Conservation (phyloP, 2,888 invertebrate genomes). For the Ochropacha duplaris region DNA sequence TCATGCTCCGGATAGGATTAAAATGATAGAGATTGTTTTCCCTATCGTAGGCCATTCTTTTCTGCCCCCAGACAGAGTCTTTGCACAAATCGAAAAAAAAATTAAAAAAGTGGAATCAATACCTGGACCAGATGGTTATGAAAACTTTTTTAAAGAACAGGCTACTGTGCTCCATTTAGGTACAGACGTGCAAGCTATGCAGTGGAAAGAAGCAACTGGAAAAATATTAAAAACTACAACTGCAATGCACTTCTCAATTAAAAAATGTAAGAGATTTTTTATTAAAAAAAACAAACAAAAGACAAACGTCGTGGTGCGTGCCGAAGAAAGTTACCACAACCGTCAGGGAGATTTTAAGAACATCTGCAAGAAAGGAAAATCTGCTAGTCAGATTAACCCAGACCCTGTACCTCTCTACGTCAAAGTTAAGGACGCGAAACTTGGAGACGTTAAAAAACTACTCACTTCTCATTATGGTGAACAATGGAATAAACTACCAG, state of each 20-base stretch:
- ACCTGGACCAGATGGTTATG: slow-evolving; percentile 18
- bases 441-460: slow-evolving; percentile 15
- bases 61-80: slow-evolving; percentile 25
- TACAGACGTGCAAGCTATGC: slow-evolving; percentile 9
- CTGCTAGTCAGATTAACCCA: slow-evolving; percentile 16
- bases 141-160: slow-evolving; percentile 18
- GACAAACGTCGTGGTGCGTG: slow-evolving; percentile 17
- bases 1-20: slow-evolving; percentile 15
- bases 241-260: slow-evolving; percentile 17
- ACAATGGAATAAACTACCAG: slow-evolving; percentile 12
- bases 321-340: slow-evolving; percentile 17
- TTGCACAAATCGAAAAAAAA: slow-evolving; percentile 25
- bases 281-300: slow-evolving; percentile 17
- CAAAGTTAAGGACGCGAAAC: slow-evolving; percentile 15
- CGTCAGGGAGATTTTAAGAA: slow-evolving; percentile 11
- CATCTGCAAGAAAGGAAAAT: slow-evolving; percentile 19
- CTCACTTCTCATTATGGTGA: slow-evolving; percentile 15
- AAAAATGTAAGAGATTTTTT: no score
- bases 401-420: slow-evolving; percentile 13
- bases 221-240: slow-evolving; percentile 16
- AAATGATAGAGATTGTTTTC: slow-evolving; percentile 24
- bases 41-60: slow-evolving; percentile 30
- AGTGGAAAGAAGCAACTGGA: slow-evolving; percentile 14
- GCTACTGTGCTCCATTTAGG: slow-evolving; percentile 15
- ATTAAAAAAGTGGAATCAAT: slow-evolving; percentile 19